Base-by-base conservation (phyloP, 2,888 invertebrate genomes). In the Lycaena phlaeas region DNA sequence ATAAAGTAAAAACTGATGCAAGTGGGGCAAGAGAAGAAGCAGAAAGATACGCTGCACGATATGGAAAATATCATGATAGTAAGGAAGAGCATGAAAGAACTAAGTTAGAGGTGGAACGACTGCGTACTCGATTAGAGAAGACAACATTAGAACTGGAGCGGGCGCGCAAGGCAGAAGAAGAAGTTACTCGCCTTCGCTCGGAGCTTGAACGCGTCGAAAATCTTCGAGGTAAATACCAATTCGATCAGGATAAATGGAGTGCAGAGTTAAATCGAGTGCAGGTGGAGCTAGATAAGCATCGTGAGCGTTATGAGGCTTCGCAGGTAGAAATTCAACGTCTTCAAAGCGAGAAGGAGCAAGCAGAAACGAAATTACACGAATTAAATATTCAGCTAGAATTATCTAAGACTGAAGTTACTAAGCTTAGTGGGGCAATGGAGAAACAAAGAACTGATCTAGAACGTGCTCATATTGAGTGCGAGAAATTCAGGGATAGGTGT, bases 401-500 rank as follows among this genome's bases (percentile, higher is more conserved):
- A 37, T 90, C 92, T 27, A 91, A 92, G 61, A 89, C 90, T 38
- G 95, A 95, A 68, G 89, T 92, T 10, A 86, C 88, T 22, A 95
- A 95, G 70, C 81, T 91, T 12, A 86, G 89, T 50, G 88, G 88
- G 27, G 87, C 88, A 27, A 91, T 95, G 67, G 95, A 95, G 55
- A 92, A 93, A 62, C 92, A 93, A 66, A 87, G 93, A 27, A 82
- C 87, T 49, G 94, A 95, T 58, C 85, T 94, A 57, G 95, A 94
- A 69, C 87, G 94, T 31, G 91, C 94, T 52, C 91, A 93, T 61
- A 94, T 95, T 65, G 95, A 95, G 76, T 91, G 93, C 56, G 95
- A 95, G 65, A 95, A 95, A 79, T 89, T 94, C 48, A 88, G 93
- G 54, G 95, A 95, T 59, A 87, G 94, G 48, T 91, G 94, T 66